These are phyloP conservation scores for Eciton burchellii DNA, from an alignment of 1,140 invertebrate genomes.

Conservation along the genomic window DNA sequence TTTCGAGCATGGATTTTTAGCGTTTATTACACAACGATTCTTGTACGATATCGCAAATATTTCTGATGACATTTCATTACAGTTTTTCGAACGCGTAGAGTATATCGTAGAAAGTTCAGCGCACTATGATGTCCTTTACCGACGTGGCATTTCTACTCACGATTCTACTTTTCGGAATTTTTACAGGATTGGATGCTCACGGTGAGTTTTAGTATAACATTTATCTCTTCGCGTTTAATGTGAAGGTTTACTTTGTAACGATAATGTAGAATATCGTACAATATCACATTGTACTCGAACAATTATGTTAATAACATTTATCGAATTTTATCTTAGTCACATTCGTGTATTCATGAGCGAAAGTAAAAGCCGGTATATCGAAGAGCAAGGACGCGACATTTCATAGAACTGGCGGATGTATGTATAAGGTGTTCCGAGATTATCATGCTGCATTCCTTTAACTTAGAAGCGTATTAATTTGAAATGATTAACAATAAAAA, in stretches of 20 bases:
- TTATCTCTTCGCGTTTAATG: conserved; percentile 10
- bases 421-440: conserved; percentile 30
- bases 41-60: conserved; percentile 17
- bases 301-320: conserved; percentile 12
- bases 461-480: neutral
- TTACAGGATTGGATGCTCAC: neutral
- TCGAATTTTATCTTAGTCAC: neutral
- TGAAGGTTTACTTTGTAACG: neutral
- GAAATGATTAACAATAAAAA: neutral
- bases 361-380: conserved; percentile 33
- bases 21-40: neutral
- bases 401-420: conserved; percentile 28
- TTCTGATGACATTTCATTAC: neutral
- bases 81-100: conserved; percentile 22
- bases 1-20: neutral
- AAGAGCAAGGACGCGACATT: conserved; percentile 49
- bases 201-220: conserved; percentile 45
- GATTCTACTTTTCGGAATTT: conserved; percentile 36
- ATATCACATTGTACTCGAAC: neutral
- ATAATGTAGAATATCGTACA: neutral
- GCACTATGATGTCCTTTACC: conserved; percentile 44
- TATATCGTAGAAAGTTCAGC: conserved; percentile 35
- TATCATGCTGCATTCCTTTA: neutral
- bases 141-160: conserved; percentile 37
- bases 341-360: conserved; percentile 25